Evolutionary conservation across 2,113 vertebrate species (phyloP).

Genomic region (Cygnus atratus): DNA sequence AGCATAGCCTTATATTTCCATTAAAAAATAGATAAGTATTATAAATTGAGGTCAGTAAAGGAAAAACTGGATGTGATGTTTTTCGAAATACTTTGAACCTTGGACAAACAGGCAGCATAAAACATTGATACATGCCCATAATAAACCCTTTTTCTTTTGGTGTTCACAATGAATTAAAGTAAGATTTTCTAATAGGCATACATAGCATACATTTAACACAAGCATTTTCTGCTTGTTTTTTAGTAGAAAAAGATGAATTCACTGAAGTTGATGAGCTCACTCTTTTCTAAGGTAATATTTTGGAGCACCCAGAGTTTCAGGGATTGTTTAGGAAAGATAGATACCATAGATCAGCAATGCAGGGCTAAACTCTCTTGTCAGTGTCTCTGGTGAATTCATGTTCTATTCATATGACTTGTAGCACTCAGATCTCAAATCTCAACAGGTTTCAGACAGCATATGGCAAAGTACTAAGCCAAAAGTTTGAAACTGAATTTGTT

Average conservation of each 20-base stretch:
- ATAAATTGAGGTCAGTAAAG: not conserved
- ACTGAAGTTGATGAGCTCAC: not conserved
- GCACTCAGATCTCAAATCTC: not conserved
- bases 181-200: not conserved
- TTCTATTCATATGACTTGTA: not conserved
- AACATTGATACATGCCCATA: not conserved
- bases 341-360: not conserved
- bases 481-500: not conserved
- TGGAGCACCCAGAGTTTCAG: not conserved
- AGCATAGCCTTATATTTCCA: not conserved
- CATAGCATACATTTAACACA: not conserved
- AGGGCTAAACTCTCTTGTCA: not conserved
- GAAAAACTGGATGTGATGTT: not conserved
- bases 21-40: not conserved
- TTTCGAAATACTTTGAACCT: not conserved
- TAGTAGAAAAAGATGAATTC: not conserved
- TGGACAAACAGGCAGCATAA: not conserved
- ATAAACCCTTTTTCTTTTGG: not conserved
- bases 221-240: not conserved
- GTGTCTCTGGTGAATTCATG: not conserved
- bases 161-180: not conserved
- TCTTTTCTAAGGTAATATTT: not conserved
- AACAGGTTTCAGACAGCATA: constrained; percentile 46
- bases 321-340: not conserved
- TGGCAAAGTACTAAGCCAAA: constrained; percentile 18